phyloP scores from a whole-genome alignment of 2,113 vertebrate species.

The Channa argus region DNA sequence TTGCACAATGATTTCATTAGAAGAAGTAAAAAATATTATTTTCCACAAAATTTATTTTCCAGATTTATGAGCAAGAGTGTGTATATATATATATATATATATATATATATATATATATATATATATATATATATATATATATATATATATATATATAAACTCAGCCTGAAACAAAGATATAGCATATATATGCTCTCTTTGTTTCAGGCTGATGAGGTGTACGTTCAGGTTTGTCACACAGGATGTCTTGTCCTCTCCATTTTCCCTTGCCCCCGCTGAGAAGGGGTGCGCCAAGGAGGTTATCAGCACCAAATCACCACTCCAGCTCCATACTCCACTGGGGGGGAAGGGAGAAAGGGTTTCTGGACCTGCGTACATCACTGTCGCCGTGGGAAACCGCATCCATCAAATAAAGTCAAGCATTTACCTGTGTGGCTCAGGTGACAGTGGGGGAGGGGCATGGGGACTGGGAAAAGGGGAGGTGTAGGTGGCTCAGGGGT shows the following conservation, averaged over 20 bases:
- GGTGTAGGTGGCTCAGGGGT: constrained; percentile 48
- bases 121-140: too few species aligned
- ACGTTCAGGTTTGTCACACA: constrained; percentile 67
- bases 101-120: too few species aligned
- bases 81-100: too few species aligned
- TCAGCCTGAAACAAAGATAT: too few species aligned
- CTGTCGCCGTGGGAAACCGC: constrained; percentile 79
- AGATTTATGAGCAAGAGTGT: too few species aligned
- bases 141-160: too few species aligned
- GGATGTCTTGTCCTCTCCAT: constrained; percentile 73
- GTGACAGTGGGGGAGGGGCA: constrained; percentile 77
- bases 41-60: too few species aligned
- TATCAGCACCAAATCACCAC: constrained; percentile 75
- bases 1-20: too few species aligned
- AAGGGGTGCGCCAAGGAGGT: constrained; percentile 53
- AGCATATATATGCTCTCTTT: constrained; percentile 23
- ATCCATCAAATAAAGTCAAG: constrained; percentile 84
- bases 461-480: constrained; percentile 55
- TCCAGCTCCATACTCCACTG: constrained; percentile 52
- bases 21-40: too few species aligned
- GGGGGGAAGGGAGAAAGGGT: constrained; percentile 48
- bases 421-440: constrained; percentile 87
- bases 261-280: constrained; percentile 44
- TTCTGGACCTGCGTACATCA: constrained; percentile 65
- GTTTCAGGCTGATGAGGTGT: constrained; percentile 68